phyloP scores from a whole-genome alignment of 2,888 invertebrate genomes.

The Pherbina coryleti region DNA sequence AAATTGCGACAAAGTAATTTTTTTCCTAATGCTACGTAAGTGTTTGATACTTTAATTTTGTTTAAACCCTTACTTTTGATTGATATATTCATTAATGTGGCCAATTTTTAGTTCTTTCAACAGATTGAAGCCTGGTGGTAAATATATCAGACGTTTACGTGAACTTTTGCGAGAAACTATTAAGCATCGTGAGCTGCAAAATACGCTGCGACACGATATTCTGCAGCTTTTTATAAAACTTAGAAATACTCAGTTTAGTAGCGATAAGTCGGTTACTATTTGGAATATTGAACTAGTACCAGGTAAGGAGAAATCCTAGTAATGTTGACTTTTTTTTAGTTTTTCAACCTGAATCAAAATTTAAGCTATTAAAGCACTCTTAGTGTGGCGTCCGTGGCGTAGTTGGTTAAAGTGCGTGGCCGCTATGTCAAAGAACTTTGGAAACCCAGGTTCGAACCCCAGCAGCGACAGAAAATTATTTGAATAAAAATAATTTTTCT shows the following conservation, averaged over 20 bases:
- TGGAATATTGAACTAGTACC: slow-evolving; percentile 59
- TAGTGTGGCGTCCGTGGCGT: no score
- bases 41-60: no score
- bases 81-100: background rate
- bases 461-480: no score
- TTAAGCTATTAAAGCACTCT: no score
- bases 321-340: no score
- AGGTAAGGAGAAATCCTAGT: slow-evolving; percentile 44
- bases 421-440: no score
- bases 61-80: no score
- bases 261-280: slow-evolving; percentile 52
- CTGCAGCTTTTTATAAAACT: slow-evolving; percentile 70
- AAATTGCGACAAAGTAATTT: slow-evolving; percentile 43
- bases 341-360: no score
- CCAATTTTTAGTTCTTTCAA: background rate
- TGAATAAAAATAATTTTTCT: no score
- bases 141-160: slow-evolving; percentile 50
- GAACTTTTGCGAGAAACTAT: slow-evolving; percentile 67
- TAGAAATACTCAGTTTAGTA: slow-evolving; percentile 63
- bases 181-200: slow-evolving; percentile 66
- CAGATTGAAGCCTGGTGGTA: background rate
- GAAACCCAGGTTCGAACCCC: no score
- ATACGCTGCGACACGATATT: slow-evolving; percentile 69
- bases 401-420: no score
- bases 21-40: slow-evolving; percentile 4